These are phyloP conservation scores for Dexiosoma caninum DNA, from an alignment of 2,888 invertebrate species.

Conservation along the genomic window DNA sequence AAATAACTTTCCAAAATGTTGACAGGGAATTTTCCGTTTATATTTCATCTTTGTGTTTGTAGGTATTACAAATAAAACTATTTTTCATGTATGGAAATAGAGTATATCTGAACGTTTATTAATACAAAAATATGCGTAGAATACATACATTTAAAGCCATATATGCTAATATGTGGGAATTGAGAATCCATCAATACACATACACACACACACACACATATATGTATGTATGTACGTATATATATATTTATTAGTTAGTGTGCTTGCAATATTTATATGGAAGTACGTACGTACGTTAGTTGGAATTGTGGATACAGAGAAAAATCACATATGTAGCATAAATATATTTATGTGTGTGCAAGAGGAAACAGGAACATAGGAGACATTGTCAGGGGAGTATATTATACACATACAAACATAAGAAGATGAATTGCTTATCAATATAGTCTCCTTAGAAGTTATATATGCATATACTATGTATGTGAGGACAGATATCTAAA, in stretches of 20 bases:
- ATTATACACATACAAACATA: not conserved
- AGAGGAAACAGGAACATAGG: conserved; percentile 19
- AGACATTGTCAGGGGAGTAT: conserved; percentile 55
- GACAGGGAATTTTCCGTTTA: too few species aligned
- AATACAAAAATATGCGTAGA: conserved; percentile 19
- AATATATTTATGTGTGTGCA: not conserved
- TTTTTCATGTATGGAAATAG: not conserved
- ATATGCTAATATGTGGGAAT: conserved; percentile 9
- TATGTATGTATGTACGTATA: not conserved
- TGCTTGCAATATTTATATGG: too few species aligned
- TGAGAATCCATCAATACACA: conserved; percentile 33
- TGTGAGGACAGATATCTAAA: not conserved
- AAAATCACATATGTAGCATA: not conserved
- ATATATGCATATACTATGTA: too few species aligned
- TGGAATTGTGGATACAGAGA: not conserved
- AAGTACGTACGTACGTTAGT: not conserved
- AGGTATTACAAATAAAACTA: not conserved
- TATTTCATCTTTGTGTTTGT: not conserved
- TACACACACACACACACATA: not conserved
- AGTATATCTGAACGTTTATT: not conserved
- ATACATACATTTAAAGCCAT: conserved; percentile 1
- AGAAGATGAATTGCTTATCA: conserved; percentile 60
- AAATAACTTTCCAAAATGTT: too few species aligned
- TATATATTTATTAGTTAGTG: not conserved
- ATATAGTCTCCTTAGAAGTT: conserved; percentile 49